Percentiles rank a stretch among this genome's conserved stretches.
These are phyloP conservation scores for Saguinus midas DNA, from an alignment of 2,113 vertebrate species.

Conservation along the genomic window DNA sequence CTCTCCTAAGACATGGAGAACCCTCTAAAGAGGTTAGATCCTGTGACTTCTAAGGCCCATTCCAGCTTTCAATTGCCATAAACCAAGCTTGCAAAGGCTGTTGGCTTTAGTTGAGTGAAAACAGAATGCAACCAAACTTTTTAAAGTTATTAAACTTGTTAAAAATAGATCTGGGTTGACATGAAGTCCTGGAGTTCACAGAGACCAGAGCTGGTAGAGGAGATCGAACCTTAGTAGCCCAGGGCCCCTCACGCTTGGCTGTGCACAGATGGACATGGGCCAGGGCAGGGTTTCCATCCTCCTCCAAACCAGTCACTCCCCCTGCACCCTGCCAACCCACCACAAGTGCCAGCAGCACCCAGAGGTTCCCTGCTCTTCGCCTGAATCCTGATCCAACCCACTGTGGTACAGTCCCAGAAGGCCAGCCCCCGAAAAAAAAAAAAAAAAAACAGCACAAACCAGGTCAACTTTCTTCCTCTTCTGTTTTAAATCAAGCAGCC, in stretches of 20 bases:
- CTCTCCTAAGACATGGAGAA: neutral
- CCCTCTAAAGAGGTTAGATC: neutral
- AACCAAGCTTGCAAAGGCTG: neutral
- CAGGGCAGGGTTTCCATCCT: neutral
- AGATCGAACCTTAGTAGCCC: neutral
- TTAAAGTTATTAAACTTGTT: neutral
- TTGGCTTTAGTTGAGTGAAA: neutral
- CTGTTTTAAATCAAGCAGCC: neutral
- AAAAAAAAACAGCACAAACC: neutral
- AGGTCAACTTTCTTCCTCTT: neutral
- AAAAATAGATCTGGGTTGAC: neutral
- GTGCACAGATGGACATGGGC: neutral
- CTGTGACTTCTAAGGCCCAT: neutral
- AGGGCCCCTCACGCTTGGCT: neutral
- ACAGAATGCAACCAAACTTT: neutral
- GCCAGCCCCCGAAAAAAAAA: neutral
- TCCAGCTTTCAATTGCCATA: neutral
- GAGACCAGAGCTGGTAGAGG: neutral
- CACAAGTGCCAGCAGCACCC: neutral
- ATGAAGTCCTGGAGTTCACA: neutral
- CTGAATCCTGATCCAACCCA: neutral
- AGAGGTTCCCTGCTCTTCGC: neutral
- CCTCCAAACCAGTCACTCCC: neutral
- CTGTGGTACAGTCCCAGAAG: neutral
- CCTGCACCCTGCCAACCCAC: neutral